These are phyloP conservation scores for Chaenogobius annularis DNA, from an alignment of 2,113 vertebrate genomes.

Conservation along the genomic window DNA sequence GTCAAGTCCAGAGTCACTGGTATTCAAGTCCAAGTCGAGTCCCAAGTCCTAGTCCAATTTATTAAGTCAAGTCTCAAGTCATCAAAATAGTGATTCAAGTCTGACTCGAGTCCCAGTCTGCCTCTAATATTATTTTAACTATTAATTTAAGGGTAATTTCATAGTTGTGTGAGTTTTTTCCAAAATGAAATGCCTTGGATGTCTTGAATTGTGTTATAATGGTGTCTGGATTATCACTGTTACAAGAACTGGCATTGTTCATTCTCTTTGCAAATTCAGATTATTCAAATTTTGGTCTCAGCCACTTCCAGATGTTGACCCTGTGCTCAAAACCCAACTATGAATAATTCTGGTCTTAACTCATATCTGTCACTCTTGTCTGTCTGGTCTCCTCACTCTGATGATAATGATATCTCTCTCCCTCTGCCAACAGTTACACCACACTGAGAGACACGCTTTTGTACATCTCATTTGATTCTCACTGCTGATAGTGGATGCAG, in stretches of 20 bases:
- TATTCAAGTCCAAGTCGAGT: too few species aligned
- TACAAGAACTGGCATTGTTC: neutral
- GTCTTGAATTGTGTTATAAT: too few species aligned
- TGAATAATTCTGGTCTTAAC: constrained; percentile 7
- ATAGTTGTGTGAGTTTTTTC: too few species aligned
- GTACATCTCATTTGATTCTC: constrained; percentile 74
- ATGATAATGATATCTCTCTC: constrained; percentile 59
- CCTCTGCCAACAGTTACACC: constrained; percentile 46
- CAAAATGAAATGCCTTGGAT: too few species aligned
- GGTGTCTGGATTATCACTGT: neutral
- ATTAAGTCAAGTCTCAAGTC: too few species aligned
- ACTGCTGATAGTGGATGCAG: constrained; percentile 58
- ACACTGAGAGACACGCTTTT: constrained; percentile 46
- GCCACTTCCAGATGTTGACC: neutral
- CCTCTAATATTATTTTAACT: too few species aligned
- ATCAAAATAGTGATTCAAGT: too few species aligned
- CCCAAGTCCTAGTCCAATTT: too few species aligned
- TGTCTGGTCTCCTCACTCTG: constrained; percentile 32
- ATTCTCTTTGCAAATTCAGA: neutral
- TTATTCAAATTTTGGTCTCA: neutral
- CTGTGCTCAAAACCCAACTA: neutral
- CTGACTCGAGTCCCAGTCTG: too few species aligned
- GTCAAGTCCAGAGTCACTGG: too few species aligned
- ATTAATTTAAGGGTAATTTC: too few species aligned
- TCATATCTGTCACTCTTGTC: constrained; percentile 46